Conservation (phyloP, 2,888 invertebrate genomes). For the Ophioninae sp. region DNA sequence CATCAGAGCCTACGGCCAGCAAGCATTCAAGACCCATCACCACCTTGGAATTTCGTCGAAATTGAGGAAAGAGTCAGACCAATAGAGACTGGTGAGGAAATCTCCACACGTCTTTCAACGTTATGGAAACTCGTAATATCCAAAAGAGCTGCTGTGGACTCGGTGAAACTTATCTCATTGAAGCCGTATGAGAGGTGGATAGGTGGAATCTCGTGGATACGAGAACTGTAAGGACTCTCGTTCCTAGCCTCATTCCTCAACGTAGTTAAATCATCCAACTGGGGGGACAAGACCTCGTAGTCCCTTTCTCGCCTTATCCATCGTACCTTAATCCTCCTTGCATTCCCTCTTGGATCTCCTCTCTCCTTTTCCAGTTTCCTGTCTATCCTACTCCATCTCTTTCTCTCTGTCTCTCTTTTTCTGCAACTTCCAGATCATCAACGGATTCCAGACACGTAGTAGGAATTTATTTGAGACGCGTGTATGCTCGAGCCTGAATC, state of each 20-base stretch:
- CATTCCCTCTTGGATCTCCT: background rate
- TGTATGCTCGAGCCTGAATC: constrained; percentile 65
- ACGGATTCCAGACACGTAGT: constrained; percentile 77
- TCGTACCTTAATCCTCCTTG: constrained; percentile 7
- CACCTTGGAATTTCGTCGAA: background rate
- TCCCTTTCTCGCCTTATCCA: constrained; percentile 2
- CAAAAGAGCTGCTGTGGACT: constrained; percentile 15
- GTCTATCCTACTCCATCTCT: constrained; percentile 30
- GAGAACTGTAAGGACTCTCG: constrained; percentile 15
- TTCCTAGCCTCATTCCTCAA: constrained; percentile 55
- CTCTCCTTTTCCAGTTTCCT: constrained; percentile 8
- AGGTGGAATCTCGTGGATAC: constrained; percentile 36
- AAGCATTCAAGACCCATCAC: background rate
- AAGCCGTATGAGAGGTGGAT: constrained; percentile 32
- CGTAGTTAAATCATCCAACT: constrained; percentile 74
- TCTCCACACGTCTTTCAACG: background rate
- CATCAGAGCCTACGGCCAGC: background rate
- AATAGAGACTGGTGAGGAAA: background rate
- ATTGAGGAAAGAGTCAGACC: background rate
- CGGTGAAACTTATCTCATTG: constrained; percentile 39
- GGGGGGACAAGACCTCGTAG: constrained; percentile 63
- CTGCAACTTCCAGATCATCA: constrained; percentile 25
- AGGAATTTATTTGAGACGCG: constrained; percentile 78
- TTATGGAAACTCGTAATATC: background rate
- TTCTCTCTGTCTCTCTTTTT: constrained; percentile 9